These are phyloP conservation scores for Formica selysi DNA, from an alignment of 1,140 invertebrate genomes.

Conservation along the genomic window DNA sequence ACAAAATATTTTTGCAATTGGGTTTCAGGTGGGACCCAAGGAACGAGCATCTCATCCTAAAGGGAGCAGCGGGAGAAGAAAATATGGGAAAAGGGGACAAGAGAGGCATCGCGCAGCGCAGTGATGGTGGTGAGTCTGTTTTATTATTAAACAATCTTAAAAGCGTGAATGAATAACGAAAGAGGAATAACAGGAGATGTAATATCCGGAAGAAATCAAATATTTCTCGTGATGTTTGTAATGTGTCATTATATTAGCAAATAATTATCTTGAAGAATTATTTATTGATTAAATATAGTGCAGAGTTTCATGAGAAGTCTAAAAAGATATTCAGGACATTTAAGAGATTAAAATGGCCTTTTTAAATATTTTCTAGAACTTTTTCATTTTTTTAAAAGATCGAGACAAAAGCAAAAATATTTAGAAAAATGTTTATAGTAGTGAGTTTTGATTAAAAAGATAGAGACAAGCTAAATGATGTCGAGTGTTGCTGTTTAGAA, in stretches of 20 bases:
- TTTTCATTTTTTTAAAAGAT: constrained; percentile 13
- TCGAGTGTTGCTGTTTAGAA: neutral
- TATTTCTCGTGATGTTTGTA: constrained; percentile 59
- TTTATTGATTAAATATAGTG: neutral
- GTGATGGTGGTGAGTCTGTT: constrained; percentile 83
- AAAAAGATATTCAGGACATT: neutral
- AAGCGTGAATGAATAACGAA: constrained; percentile 7
- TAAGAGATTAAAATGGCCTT: neutral
- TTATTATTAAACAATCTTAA: constrained; percentile 16
- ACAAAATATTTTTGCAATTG: constrained; percentile 69
- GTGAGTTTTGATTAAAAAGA: neutral
- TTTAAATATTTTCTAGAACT: too few species aligned
- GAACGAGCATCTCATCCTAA: constrained; percentile 76
- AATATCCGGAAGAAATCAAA: neutral
- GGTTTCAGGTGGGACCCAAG: constrained; percentile 78
- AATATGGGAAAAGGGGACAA: constrained; percentile 86
- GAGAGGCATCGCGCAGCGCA: constrained; percentile 83
- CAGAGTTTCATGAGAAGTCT: neutral
- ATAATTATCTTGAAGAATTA: neutral
- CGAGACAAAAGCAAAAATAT: neutral
- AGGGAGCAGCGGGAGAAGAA: constrained; percentile 74
- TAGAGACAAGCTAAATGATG: neutral
- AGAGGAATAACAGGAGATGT: neutral
- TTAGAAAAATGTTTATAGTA: neutral
- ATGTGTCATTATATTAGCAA: neutral